Evolutionary conservation across 2,113 vertebrate genomes (phyloP), one percentile per base, ranked within the genome.

Genomic region (Sorex fumeus): DNA sequence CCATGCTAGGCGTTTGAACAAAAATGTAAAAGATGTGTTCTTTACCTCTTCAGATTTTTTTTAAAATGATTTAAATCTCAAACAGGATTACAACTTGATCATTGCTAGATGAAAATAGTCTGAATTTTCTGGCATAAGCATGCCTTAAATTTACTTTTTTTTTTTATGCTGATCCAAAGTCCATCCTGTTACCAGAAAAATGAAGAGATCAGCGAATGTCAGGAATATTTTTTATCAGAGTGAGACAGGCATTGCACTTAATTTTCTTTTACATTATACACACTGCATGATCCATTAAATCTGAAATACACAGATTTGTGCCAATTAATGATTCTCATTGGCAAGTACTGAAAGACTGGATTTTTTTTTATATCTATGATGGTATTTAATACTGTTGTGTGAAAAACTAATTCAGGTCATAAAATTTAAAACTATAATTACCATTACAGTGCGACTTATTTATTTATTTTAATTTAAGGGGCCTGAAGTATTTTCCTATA

Each of bases 201-300:
- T 0, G 0, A 96, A 95, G 34, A 85, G 18, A 91, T 88, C 34
- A 97, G 88, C 95, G 97, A 96, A 94, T 43, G 16, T 30, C 3
- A 94, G 0, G 70, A 47, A 79, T 87, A 81, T 79, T 92, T 92
- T 94, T 85, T 81, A 91, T 92, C 80, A 93, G 50, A 93, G 76
- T 25, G 53, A 71, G 95, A 87, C 43, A 91, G 47, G 74, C n/a
- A 92, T 82, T 91, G 6, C 67, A 87, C 84, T 97, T 66, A 83
- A 67, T 93, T 96, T 97, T 97, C 72, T 64, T 53, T 96, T 95
- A 93, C 2, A 0, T 91, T 97, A 50, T 45, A 82, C 10, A 89
- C 19, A 45, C 43, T 32, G 40, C 27, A 8, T 95, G 95, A 94
- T 69, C 77, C 86, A 7, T 88, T 90, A 94, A 91, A 95, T 96